phyloP scores from a whole-genome alignment of 2,113 vertebrate genomes.

The Gadus macrocephalus region DNA sequence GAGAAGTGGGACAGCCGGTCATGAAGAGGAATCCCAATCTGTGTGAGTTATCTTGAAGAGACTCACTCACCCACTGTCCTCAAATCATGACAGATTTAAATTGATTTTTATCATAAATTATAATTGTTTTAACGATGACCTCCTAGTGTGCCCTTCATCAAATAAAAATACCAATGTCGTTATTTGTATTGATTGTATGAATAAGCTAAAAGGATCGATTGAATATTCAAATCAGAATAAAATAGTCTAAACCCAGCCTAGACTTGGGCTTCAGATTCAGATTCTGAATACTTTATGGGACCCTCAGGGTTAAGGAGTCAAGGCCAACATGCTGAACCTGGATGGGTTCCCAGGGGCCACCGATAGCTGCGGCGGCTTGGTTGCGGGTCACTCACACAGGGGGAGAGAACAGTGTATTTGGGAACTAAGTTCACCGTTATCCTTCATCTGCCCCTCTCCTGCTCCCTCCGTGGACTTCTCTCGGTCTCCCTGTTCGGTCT shows the following conservation, averaged over 20 bases:
- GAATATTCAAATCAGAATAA: neutral
- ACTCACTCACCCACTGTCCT: too few relatives aligned
- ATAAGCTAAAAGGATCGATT: neutral
- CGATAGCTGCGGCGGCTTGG: slow-evolving; percentile 26
- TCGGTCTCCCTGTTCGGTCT: slow-evolving; percentile 16
- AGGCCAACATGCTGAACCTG: slow-evolving; percentile 33
- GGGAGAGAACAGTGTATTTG: slow-evolving; percentile 68
- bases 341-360: slow-evolving; percentile 42
- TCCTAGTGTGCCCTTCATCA: too few relatives aligned
- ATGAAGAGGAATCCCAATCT: too few relatives aligned
- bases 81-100: too few relatives aligned
- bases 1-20: too few relatives aligned
- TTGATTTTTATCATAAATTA: too few relatives aligned
- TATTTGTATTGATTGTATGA: neutral
- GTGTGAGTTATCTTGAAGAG: too few relatives aligned
- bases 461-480: slow-evolving; percentile 6
- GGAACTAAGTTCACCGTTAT: slow-evolving; percentile 80
- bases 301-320: neutral
- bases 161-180: too few relatives aligned
- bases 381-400: slow-evolving; percentile 64
- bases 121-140: too few relatives aligned
- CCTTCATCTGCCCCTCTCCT: slow-evolving; percentile 49
- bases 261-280: too few relatives aligned
- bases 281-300: too few relatives aligned
- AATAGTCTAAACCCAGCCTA: too few relatives aligned